Percentiles rank a stretch among this genome's conserved stretches.
Conservation (phyloP, 1,140 invertebrate genomes). For the Fopius arisanus region DNA sequence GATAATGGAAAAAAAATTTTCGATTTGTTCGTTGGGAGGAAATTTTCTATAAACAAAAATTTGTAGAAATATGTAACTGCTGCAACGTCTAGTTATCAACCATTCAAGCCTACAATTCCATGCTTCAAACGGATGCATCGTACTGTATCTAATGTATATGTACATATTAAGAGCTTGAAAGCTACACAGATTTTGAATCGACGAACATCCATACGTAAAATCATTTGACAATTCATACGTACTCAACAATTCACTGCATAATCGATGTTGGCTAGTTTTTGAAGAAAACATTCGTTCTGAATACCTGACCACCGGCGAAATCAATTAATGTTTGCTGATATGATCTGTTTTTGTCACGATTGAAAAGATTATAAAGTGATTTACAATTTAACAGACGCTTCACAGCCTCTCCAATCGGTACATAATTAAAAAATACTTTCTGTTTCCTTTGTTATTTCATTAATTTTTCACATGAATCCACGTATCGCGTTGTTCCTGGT, state of each 20-base stretch:
- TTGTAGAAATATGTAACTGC: too few relatives aligned
- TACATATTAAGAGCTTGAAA: neutral
- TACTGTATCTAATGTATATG: neutral
- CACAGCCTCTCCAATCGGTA: neutral
- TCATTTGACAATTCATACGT: neutral
- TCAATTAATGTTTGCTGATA: neutral
- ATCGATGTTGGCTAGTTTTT: neutral
- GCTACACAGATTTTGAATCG: neutral
- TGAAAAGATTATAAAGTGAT: neutral
- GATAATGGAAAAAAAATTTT: neutral
- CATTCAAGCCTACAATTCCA: neutral
- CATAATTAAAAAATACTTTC: neutral
- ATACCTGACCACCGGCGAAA: neutral
- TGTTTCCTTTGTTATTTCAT: neutral
- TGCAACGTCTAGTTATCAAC: neutral
- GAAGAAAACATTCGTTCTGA: neutral
- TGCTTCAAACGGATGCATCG: neutral
- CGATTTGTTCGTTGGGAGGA: neutral
- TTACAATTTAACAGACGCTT: neutral
- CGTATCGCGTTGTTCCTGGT: neutral
- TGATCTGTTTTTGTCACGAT: neutral
- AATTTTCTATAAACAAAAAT: too few relatives aligned
- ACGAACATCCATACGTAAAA: neutral
- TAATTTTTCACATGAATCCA: neutral
- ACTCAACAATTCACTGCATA: too few relatives aligned